These are phyloP conservation scores for Gallinago jamesoni DNA, from an alignment of 2,113 vertebrate genomes.

Conservation along the genomic window DNA sequence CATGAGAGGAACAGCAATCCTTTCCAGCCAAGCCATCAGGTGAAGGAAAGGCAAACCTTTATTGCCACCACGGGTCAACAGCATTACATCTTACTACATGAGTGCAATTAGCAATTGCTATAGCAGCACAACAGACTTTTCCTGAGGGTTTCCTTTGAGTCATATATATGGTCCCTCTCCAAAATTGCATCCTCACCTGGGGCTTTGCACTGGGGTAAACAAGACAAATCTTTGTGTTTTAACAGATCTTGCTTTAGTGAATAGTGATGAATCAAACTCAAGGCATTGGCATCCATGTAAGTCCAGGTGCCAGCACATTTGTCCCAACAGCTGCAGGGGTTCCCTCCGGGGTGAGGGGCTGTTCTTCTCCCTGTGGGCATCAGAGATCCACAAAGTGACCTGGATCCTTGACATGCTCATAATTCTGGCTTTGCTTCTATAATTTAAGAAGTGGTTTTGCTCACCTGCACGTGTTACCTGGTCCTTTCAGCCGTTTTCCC, in stretches of 20 bases:
- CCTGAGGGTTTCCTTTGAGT: not conserved
- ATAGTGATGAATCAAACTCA: not conserved
- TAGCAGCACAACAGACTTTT: not conserved
- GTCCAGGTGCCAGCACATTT: not conserved
- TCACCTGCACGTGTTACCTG: not conserved
- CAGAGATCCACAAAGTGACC: not conserved
- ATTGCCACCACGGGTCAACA: not conserved
- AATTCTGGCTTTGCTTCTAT: not conserved
- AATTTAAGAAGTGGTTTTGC: not conserved
- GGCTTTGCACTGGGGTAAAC: not conserved
- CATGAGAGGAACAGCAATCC: fast-evolving
- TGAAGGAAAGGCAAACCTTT: not conserved
- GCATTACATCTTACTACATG: not conserved
- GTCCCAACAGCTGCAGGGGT: not conserved
- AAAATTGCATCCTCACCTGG: not conserved
- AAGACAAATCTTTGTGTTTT: not conserved
- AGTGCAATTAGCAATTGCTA: not conserved
- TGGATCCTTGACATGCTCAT: not conserved
- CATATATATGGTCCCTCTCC: not conserved
- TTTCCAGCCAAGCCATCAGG: not conserved
- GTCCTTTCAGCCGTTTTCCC: not conserved
- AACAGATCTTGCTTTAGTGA: not conserved
- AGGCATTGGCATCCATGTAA: not conserved
- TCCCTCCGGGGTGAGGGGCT: not conserved
- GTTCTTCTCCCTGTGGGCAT: not conserved